Conservation (phyloP, 2,113 vertebrate species). For the Odobenus rosmarus region DNA sequence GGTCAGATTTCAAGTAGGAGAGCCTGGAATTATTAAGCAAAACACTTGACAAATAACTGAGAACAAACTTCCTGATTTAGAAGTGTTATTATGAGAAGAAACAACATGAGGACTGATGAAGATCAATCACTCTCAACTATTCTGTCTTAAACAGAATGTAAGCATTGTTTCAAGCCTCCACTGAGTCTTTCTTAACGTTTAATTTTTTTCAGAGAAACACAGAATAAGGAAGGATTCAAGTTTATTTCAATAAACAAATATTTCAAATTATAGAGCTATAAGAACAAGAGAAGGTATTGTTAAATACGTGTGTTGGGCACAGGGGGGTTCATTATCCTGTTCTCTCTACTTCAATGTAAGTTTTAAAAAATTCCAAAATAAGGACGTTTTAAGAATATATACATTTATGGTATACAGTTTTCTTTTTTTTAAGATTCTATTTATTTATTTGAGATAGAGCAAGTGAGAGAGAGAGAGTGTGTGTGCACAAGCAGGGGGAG, state of each 20-base stretch:
- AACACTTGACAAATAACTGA: conserved; percentile 28
- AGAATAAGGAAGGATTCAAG: background rate
- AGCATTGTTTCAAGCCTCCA: background rate
- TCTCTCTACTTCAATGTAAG: background rate
- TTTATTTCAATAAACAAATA: conserved; percentile 40
- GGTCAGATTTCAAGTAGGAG: conserved; percentile 43
- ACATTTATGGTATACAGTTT: background rate
- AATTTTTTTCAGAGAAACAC: background rate
- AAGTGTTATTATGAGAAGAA: background rate
- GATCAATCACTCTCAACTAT: conserved; percentile 28
- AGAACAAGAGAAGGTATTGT: background rate
- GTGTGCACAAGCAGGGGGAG: too few species aligned
- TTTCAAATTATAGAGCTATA: conserved; percentile 25
- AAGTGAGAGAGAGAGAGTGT: background rate
- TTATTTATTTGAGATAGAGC: background rate
- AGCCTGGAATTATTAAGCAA: conserved; percentile 51
- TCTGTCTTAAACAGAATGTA: background rate
- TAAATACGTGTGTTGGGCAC: background rate
- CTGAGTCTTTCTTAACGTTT: background rate
- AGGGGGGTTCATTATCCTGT: background rate
- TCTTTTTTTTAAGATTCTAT: background rate
- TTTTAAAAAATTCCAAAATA: conserved; percentile 46
- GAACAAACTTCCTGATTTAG: conserved; percentile 35
- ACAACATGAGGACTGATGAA: background rate
- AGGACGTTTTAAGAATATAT: conserved; percentile 32